Conservation (phyloP, 2,797 vertebrate species). For the Gallirallus australis region DNA sequence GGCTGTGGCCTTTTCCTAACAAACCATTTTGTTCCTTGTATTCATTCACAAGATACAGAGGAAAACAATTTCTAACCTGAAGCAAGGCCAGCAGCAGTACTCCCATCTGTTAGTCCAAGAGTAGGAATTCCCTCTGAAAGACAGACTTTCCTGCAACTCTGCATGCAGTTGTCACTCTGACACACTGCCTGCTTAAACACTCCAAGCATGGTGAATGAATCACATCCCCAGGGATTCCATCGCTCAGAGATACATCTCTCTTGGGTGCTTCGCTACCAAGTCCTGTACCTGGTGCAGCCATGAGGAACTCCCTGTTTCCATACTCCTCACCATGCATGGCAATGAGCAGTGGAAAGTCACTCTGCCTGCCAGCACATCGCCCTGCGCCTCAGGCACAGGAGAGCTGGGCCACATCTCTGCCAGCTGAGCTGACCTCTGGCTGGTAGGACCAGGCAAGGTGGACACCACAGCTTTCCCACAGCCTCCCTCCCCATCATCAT, state of each 20-base stretch:
- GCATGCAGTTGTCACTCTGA: neutral
- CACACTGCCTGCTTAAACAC: neutral
- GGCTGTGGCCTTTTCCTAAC: neutral
- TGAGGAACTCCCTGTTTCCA: neutral
- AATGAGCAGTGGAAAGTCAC: neutral
- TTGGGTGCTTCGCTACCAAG: neutral
- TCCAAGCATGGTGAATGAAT: neutral
- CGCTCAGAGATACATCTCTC: neutral
- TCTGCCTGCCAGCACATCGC: rapidly evolving
- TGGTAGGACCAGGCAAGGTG: neutral
- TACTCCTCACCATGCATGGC: rapidly evolving
- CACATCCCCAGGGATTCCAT: neutral
- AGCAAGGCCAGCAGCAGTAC: neutral
- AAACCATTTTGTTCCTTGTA: neutral
- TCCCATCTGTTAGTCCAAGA: neutral
- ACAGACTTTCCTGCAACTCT: neutral
- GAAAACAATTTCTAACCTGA: neutral
- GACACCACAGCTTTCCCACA: neutral
- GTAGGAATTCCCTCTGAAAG: neutral
- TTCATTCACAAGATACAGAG: neutral
- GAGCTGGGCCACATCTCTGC: rapidly evolving
- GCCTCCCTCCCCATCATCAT: neutral
- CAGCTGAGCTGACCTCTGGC: rapidly evolving
- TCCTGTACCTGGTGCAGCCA: too few relatives aligned
- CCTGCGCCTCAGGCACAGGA: neutral